These are phyloP conservation scores for Patella ulyssiponensis DNA, from an alignment of 2,888 invertebrate species.

Conservation along the genomic window DNA sequence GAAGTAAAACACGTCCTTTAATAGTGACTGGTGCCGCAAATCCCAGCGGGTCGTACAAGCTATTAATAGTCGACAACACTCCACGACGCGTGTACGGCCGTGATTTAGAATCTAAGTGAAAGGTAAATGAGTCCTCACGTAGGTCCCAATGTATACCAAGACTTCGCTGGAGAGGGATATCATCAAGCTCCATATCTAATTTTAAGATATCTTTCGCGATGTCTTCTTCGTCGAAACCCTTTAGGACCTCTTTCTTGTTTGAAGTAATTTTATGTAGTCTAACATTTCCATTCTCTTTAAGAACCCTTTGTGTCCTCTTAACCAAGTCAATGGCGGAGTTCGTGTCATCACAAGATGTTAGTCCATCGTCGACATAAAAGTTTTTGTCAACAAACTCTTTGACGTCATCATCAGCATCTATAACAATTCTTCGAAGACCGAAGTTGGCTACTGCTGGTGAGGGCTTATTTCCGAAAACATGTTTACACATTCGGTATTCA, in stretches of 20 bases:
- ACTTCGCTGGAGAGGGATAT: neutral
- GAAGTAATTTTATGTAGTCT: constrained; percentile 44
- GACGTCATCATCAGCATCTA: constrained; percentile 28
- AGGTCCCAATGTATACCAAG: neutral
- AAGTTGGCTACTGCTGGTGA: constrained; percentile 43
- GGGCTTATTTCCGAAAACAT: constrained; percentile 46
- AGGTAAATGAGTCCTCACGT: neutral
- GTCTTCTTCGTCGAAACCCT: constrained; percentile 28
- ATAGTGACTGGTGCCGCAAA: constrained; percentile 19
- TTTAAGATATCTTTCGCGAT: constrained; percentile 21
- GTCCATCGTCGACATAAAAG: constrained; percentile 46
- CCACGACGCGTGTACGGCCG: neutral
- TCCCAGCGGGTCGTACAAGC: constrained; percentile 20
- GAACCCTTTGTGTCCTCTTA: constrained; percentile 36
- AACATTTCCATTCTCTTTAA: constrained; percentile 28
- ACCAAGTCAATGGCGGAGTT: constrained; percentile 35
- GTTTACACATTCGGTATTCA: constrained; percentile 44
- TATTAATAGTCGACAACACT: constrained; percentile 15
- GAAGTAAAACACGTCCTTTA: constrained; percentile 12
- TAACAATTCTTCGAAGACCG: constrained; percentile 32
- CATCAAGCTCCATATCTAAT: constrained; percentile 20
- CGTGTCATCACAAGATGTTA: constrained; percentile 28
- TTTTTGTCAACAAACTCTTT: constrained; percentile 32
- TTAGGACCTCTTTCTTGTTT: constrained; percentile 26
- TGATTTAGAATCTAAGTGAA: neutral